These are phyloP conservation scores for Dendroctonus valens DNA, from an alignment of 1,140 invertebrate genomes.

Conservation along the genomic window DNA sequence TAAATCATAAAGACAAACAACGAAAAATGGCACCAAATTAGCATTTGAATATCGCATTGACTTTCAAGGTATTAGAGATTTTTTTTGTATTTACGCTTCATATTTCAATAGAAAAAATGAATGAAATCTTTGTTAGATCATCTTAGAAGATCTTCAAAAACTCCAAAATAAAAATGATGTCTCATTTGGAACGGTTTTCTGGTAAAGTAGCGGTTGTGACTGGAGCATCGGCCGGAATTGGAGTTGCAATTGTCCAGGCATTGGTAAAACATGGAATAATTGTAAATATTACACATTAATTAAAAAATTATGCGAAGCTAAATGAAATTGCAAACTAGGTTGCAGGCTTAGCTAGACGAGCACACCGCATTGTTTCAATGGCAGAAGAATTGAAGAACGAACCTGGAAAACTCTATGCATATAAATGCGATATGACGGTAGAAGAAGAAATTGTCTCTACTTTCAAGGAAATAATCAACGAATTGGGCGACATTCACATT, in stretches of 20 bases:
- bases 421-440: constrained; percentile 61
- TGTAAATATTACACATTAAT: constrained; percentile 12
- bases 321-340: constrained; percentile 48
- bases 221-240: constrained; percentile 18
- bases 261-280: constrained; percentile 24
- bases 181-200: constrained; percentile 8
- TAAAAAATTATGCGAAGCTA: not conserved
- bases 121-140: no score
- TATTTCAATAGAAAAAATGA: no score
- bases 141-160: not conserved
- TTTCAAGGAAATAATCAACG: constrained; percentile 60
- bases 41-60: no score
- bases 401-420: constrained; percentile 61
- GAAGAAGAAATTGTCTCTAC: constrained; percentile 62
- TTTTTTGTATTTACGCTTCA: no score
- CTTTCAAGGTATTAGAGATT: no score
- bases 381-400: constrained; percentile 64
- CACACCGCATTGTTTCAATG: constrained; percentile 64
- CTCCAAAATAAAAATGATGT: not conserved
- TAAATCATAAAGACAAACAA: no score
- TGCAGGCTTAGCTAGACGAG: constrained; percentile 66
- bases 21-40: no score
- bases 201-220: constrained; percentile 24
- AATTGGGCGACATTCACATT: constrained; percentile 63
- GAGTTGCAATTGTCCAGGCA: constrained; percentile 5